Base-by-base conservation (phyloP, 2,888 invertebrate species). In the Microplitis manilae region DNA sequence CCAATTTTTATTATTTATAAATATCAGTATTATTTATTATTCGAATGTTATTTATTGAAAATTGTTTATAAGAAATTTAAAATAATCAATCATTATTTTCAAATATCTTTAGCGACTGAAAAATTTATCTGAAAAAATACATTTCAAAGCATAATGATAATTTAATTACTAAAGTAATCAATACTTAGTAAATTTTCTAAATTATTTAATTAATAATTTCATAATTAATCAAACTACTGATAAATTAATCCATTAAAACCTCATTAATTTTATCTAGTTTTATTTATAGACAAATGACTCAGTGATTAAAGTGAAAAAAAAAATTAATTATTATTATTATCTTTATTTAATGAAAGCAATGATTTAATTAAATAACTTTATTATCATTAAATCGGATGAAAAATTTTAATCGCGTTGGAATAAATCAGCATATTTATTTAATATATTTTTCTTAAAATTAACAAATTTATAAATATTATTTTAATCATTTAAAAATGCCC, bases 381-480 rank as follows among this genome's bases (percentile, higher is more conserved):
- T 70, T 60, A 70, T 70, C 38, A 60, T 30, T 70, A 60, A 17
- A 70, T 60, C 50, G 13, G 2, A 30, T 4, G 30, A 30, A 30
- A 30, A 30, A 30, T 30, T 30, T 30, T 4, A 30, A 30, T 30
- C 30, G 30, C 30, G 30, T 30, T 30, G 30, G 30, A 30, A 30
- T 30, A 30, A 30, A 30, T 30, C 30, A 30, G 30, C 30, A 30
- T 30, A 30, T 30, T 30, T 2, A 30, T 30, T 30, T 30, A 30
- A 30, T 30, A 30, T 30, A 30, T 30, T 30, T 30, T 30, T 30
- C 2, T 30, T 30, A 30, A 0, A 30, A 30, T 2, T 30, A 30
- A 30, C 4, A 30, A 30, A 30, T 2, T 30, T 30, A 30, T 2
- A 30, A 30, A 30, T 30, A 30, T 30, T 30, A 2, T 30, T 30